Evolutionary conservation across 2,797 vertebrate genomes (phyloP), one percentile per base, ranked within the genome.

Genomic region (Esox lucius): DNA sequence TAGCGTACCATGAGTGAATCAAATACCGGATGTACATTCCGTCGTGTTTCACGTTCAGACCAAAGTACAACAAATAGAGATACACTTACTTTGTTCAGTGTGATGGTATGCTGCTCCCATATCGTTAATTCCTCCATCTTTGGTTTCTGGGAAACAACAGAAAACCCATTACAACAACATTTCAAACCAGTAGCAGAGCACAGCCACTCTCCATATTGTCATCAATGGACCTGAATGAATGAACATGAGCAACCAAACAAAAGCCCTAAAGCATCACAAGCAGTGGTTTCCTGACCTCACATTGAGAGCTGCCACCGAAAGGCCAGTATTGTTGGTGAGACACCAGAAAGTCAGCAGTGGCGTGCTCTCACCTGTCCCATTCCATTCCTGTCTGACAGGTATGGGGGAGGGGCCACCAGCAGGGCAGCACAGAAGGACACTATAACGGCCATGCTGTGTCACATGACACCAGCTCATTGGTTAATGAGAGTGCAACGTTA

Each of bases 81-180:
- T 5, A 19, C 42, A 88, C 94, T 95, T 90, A 97, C 97, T 92
- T 95, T 96, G 90, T 62, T 92, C 22, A 99, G 83, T 0, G 94
- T 97, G 85, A 96, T 93, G 0, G 97, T 98, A 69, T 98, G 94
- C 87, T 98, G 97, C 87, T 99, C 97, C 98, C 97, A 98, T 92
- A 99, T 98, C 31, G 91, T 92, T 91, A 98, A 90, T 83, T 98
- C 96, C 89, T 99, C 97, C 98, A 99, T 98, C 83, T 91, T 90
- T 78, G 91, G 76, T 83, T 93, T 93, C 93, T 93, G 84, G 64
- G 89, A 1, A 64, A 68, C 24, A 65, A 66, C 33, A 72, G 4
- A 0, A n/a, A 39, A 48, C 17, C n/a, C 16, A 49, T 49, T 65
- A 51, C 13, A 71, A 51, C 13, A 71, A 22, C 39, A 46, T 13